phyloP scores from a whole-genome alignment of 2,797 vertebrate species.

The Phoeniculus purpureus region DNA sequence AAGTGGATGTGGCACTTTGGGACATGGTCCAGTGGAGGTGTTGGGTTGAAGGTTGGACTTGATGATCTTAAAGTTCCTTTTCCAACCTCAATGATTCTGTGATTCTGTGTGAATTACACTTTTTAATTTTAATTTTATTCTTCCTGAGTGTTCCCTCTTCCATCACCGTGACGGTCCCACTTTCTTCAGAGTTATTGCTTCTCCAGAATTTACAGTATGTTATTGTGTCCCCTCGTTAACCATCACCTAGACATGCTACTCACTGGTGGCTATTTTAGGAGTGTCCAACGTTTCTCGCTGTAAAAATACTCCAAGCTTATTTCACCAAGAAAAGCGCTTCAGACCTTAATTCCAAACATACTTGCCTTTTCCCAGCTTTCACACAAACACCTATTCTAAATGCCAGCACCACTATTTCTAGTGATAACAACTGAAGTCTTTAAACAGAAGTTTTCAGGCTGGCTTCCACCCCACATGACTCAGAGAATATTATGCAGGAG shows the following conservation, averaged over 20 bases:
- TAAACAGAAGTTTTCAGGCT: neutral
- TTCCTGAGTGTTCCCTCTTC: neutral
- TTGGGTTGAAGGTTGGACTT: neutral
- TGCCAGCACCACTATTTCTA: neutral
- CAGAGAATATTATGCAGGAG: neutral
- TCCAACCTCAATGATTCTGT: no score
- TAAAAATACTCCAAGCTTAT: neutral
- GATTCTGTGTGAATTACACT: no score
- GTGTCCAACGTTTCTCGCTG: neutral
- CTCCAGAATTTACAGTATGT: neutral
- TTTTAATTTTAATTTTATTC: neutral
- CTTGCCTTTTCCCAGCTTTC: neutral
- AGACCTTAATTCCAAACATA: neutral
- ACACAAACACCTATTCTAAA: neutral
- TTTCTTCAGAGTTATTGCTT: neutral
- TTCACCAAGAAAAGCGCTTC: neutral
- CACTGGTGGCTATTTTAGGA: neutral
- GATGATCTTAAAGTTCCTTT: no score
- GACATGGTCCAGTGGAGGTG: no score
- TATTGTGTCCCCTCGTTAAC: rapidly evolving
- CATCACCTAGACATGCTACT: neutral
- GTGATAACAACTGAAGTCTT: neutral
- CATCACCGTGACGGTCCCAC: neutral
- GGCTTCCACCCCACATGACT: neutral
- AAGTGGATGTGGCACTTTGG: no score